A percentile compares a stretch with the other conserved stretches of the same genome.
phyloP scores from a whole-genome alignment of 1,140 invertebrate genomes.

The Plectrocnemia conspersa region DNA sequence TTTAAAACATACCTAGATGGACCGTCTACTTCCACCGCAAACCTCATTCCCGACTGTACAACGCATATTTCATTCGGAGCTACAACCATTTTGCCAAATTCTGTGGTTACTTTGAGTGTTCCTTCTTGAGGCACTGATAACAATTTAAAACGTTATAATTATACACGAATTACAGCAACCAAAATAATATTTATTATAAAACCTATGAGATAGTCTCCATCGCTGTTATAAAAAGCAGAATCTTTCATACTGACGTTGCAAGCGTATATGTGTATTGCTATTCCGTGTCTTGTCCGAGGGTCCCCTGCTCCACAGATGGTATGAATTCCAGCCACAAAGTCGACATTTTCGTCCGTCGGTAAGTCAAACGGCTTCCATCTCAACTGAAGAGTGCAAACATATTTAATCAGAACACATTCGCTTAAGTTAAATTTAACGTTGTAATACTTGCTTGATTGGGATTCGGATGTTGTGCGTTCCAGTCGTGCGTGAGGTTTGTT shows the following conservation, averaged over 20 bases:
- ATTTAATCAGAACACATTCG: background rate
- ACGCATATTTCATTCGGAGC: slow-evolving; percentile 96
- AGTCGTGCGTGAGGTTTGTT: slow-evolving; percentile 65
- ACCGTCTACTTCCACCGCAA: slow-evolving; percentile 72
- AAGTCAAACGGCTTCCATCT: slow-evolving; percentile 91
- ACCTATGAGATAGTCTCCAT: slow-evolving; percentile 97
- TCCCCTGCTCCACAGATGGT: slow-evolving; percentile 95
- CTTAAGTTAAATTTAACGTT: slow-evolving; percentile 1
- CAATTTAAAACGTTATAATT: slow-evolving; percentile 10
- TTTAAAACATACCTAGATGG: slow-evolving; percentile 53
- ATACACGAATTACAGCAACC: background rate
- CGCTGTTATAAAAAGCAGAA: slow-evolving; percentile 86
- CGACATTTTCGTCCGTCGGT: slow-evolving; percentile 66
- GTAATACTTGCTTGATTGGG: slow-evolving; percentile 76
- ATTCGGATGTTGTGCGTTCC: slow-evolving; percentile 72
- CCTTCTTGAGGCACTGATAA: slow-evolving; percentile 89
- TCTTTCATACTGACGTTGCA: slow-evolving; percentile 88
- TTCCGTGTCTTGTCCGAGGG: slow-evolving; percentile 68
- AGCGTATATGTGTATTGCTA: slow-evolving; percentile 85
- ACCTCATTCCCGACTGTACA: slow-evolving; percentile 94
- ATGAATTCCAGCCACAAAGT: slow-evolving; percentile 87
- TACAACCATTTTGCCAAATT: slow-evolving; percentile 87
- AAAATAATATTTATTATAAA: slow-evolving; percentile 28
- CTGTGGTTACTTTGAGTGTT: slow-evolving; percentile 78
- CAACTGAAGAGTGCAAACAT: slow-evolving; percentile 41